Evolutionary conservation across 2,888 invertebrate species (phyloP).

Genomic region (Tridacna crocea): DNA sequence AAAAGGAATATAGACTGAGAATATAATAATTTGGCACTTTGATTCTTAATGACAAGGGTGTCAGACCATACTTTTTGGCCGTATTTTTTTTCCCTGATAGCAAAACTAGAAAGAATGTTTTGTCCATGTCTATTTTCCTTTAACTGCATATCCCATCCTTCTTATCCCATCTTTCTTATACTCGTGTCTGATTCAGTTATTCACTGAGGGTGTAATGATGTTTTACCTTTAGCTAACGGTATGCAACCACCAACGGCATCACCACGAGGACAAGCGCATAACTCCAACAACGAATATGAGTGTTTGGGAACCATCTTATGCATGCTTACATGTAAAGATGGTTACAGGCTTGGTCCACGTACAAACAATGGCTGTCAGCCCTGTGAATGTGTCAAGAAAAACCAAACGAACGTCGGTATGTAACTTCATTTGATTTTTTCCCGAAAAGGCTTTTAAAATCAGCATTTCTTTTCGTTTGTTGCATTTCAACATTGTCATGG

Average conservation of each 20-base stretch:
- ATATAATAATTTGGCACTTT: too few species aligned
- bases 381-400: constrained; percentile 57
- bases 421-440: background rate
- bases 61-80: too few species aligned
- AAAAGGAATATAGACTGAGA: too few species aligned
- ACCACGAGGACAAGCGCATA: background rate
- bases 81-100: too few species aligned
- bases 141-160: too few species aligned
- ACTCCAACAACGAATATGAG: constrained; percentile 39
- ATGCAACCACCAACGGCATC: constrained; percentile 37
- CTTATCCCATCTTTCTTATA: too few species aligned
- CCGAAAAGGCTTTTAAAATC: background rate
- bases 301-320: constrained; percentile 63
- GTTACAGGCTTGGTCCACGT: constrained; percentile 59
- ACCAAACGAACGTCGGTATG: constrained; percentile 2
- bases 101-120: too few species aligned
- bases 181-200: too few species aligned
- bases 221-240: constrained; percentile 36
- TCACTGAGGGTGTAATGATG: too few species aligned
- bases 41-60: too few species aligned
- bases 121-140: too few species aligned
- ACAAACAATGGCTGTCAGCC: constrained; percentile 59
- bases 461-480: background rate
- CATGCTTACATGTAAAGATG: constrained; percentile 65
- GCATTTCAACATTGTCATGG: too few species aligned